Conservation (phyloP, 2,888 invertebrate genomes). For the Melolontha melolontha region DNA sequence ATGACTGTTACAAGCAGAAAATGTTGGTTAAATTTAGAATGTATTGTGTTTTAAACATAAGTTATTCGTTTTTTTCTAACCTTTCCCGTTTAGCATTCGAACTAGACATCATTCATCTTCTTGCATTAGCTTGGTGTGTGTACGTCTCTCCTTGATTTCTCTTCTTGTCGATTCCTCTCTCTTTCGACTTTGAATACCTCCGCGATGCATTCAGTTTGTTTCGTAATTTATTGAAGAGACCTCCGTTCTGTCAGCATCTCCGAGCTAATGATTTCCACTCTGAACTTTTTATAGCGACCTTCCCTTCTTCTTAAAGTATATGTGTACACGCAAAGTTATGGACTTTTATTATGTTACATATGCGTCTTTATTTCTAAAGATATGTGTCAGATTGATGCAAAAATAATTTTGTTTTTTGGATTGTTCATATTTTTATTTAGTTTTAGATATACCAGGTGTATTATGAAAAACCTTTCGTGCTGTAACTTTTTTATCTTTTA, state of each 20-base stretch:
- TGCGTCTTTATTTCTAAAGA: no score
- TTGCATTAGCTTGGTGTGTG: conserved; percentile 41
- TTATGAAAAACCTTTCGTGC: no score
- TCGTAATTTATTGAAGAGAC: conserved; percentile 26
- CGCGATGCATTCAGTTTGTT: conserved; percentile 9
- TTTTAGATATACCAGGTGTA: no score
- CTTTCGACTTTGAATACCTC: conserved; percentile 40
- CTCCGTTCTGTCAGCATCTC: conserved; percentile 5
- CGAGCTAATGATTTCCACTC: conserved; percentile 5
- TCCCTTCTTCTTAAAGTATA: not conserved
- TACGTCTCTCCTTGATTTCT: conserved; percentile 32
- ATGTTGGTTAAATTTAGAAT: conserved; percentile 49
- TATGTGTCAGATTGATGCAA: no score
- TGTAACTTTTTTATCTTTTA: no score
- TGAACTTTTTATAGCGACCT: not conserved
- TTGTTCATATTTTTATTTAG: no score
- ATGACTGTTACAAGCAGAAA: conserved; percentile 31
- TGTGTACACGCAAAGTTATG: no score
- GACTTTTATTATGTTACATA: no score
- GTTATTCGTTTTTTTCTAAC: conserved; percentile 59
- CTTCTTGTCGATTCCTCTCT: conserved; percentile 42
- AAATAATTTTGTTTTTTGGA: no score
- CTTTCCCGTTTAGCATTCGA: conserved; percentile 53
- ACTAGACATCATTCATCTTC: conserved; percentile 45
- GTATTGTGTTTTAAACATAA: conserved; percentile 61